Conservation (phyloP, 2,888 invertebrate genomes). For the Nipponacmea schrenckii region DNA sequence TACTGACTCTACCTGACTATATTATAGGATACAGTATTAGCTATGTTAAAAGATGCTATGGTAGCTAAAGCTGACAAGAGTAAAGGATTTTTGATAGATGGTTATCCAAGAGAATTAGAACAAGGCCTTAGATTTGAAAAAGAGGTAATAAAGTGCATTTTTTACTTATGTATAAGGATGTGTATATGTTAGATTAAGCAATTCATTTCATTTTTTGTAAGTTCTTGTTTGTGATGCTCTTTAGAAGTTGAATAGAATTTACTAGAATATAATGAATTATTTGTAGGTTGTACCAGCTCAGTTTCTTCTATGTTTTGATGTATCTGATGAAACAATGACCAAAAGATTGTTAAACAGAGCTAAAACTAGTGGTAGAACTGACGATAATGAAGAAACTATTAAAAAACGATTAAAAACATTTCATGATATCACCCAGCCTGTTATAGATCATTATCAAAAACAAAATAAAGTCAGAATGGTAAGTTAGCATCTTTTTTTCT, state of each 20-base stretch:
- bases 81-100: slow-evolving; percentile 91
- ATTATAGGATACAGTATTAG: slow-evolving; percentile 78
- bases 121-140: slow-evolving; percentile 90
- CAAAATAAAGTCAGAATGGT: slow-evolving; percentile 78
- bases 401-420: slow-evolving; percentile 91
- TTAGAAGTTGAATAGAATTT: not conserved
- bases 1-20: too few species aligned
- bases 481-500: slow-evolving; percentile 50
- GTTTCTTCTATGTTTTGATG: slow-evolving; percentile 86
- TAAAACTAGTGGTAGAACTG: slow-evolving; percentile 83
- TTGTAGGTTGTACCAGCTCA: slow-evolving; percentile 57
- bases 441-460: slow-evolving; percentile 82
- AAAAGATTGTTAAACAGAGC: slow-evolving; percentile 81
- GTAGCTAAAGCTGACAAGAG: slow-evolving; percentile 72
- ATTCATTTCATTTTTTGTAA: not conserved
- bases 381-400: slow-evolving; percentile 95
- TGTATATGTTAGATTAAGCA: not conserved
- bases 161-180: not conserved
- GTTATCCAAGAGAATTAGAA: slow-evolving; percentile 89
- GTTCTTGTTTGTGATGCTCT: not conserved
- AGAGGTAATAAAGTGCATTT: slow-evolving; percentile 74
- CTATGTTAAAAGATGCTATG: slow-evolving; percentile 83
- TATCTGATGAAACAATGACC: slow-evolving; percentile 81
- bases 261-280: not conserved
- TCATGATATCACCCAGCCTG: slow-evolving; percentile 84